Evolutionary conservation across 1,140 invertebrate species (phyloP).

Genomic region (Apis cerana): DNA sequence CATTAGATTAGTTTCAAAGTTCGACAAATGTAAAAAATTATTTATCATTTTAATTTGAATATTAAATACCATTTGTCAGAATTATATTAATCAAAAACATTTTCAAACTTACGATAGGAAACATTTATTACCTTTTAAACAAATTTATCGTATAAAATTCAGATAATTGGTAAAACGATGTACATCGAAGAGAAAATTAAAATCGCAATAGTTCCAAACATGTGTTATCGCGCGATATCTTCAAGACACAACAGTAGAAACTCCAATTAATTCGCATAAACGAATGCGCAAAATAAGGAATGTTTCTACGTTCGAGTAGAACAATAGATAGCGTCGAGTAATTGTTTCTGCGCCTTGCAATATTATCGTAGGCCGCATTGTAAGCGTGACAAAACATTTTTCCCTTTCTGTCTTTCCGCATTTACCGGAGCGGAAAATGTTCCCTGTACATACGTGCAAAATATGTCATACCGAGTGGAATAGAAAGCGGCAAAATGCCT

Average conservation of each 20-base stretch:
- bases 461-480: slow-evolving; percentile 19
- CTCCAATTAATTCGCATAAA: slow-evolving; percentile 15
- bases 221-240: neutral
- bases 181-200: neutral
- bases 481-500: neutral
- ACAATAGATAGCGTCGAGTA: slow-evolving; percentile 10
- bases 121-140: neutral
- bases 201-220: neutral
- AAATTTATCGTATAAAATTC: too few species aligned
- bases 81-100: too few species aligned
- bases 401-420: slow-evolving; percentile 5
- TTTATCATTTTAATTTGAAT: too few species aligned
- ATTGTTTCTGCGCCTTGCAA: slow-evolving; percentile 1
- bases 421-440: slow-evolving; percentile 10
- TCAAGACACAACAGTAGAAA: neutral
- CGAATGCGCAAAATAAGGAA: neutral
- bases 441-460: slow-evolving; percentile 6
- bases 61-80: too few species aligned
- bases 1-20: too few species aligned
- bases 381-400: slow-evolving; percentile 8
- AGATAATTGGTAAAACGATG: too few species aligned
- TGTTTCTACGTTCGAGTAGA: neutral
- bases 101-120: too few species aligned
- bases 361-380: slow-evolving; percentile 3
- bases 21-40: too few species aligned